Percentiles rank a stretch among this genome's conserved stretches.
Evolutionary conservation across 2,797 vertebrate species (phyloP).

Genomic region (Pteropus rufus): DNA sequence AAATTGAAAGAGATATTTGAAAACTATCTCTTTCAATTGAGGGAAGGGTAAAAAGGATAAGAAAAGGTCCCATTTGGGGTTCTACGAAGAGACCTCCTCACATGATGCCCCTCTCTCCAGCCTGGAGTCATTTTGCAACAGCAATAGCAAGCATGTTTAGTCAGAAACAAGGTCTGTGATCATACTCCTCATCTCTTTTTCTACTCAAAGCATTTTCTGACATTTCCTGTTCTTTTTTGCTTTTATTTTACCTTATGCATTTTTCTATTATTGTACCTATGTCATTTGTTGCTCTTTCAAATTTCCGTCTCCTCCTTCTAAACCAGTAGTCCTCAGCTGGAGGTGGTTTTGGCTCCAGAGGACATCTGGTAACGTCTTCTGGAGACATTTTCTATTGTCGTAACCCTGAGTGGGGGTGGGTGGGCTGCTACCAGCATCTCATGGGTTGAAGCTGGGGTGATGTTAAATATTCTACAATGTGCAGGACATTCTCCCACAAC

Average conservation of each 20-base stretch:
- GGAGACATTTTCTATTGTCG: not conserved
- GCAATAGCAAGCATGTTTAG: not conserved
- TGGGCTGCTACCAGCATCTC: not conserved
- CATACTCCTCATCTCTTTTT: not conserved
- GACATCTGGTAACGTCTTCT: not conserved
- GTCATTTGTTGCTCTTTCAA: not conserved
- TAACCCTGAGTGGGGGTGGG: not conserved
- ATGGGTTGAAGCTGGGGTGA: not conserved
- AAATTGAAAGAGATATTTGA: not conserved
- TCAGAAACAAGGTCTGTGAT: not conserved
- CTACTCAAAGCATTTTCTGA: not conserved
- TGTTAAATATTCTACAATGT: not conserved
- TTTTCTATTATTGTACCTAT: not conserved
- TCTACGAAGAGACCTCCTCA: not conserved
- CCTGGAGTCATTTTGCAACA: not conserved
- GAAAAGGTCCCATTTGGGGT: not conserved
- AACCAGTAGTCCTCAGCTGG: not conserved
- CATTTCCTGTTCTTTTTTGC: not conserved
- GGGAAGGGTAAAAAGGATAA: not conserved
- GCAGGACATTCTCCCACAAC: not conserved
- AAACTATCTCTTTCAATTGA: not conserved
- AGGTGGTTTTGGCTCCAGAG: not conserved
- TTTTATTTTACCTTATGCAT: not conserved
- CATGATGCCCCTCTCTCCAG: not conserved
- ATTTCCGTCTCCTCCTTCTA: not conserved